Percentiles rank a stretch among this genome's conserved stretches.
These are phyloP conservation scores for Siphonodentalium dalli DNA, from an alignment of 2,888 invertebrate species.

Conservation along the genomic window DNA sequence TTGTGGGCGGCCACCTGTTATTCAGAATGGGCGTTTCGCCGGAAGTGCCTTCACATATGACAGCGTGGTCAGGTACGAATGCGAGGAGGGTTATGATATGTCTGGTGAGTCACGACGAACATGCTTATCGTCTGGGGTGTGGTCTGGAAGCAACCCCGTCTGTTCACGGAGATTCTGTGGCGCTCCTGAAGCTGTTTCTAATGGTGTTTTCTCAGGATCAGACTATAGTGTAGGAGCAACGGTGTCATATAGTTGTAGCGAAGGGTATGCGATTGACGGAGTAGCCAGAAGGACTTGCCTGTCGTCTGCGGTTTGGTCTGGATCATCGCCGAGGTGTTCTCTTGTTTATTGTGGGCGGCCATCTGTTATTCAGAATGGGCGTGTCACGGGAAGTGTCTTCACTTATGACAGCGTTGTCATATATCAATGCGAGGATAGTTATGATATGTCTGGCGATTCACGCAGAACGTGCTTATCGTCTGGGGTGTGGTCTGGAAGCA, in stretches of 20 bases:
- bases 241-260: conserved; percentile 53
- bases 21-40: conserved; percentile 65
- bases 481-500: conserved; percentile 35
- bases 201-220: conserved; percentile 33
- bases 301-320: conserved; percentile 54
- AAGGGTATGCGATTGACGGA: conserved; percentile 51
- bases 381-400: conserved; percentile 27
- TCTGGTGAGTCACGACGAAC: conserved; percentile 26
- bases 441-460: conserved; percentile 36
- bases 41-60: conserved; percentile 47
- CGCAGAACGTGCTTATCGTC: conserved; percentile 40
- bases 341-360: conserved; percentile 50
- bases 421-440: conserved; percentile 70
- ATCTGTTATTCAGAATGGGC: conserved; percentile 35
- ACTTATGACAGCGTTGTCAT: conserved; percentile 44
- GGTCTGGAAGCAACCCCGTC: conserved; percentile 51
- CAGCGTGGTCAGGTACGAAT: conserved; percentile 64
- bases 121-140: conserved; percentile 43
- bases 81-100: conserved; percentile 60
- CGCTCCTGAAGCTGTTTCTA: conserved; percentile 32
- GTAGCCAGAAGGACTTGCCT: conserved; percentile 46
- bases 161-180: conserved; percentile 55
- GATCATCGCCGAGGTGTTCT: conserved; percentile 45
- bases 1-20: conserved; percentile 39
- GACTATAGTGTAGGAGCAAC: conserved; percentile 39